Conservation (phyloP, 2,797 vertebrate species). For the Hemitrygon akajei region DNA sequence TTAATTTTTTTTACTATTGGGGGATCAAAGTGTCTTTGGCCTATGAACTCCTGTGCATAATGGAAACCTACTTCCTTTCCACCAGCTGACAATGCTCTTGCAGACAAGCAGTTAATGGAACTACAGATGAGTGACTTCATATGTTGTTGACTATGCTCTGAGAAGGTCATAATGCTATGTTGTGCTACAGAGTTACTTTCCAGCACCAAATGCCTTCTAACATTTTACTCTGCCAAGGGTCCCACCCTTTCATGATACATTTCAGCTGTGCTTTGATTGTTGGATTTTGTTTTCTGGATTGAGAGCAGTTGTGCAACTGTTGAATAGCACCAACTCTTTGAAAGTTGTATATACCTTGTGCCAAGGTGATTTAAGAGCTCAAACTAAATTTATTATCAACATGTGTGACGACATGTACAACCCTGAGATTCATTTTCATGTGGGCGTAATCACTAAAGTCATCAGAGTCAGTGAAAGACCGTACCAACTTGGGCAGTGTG, state of each 20-base stretch:
- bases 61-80: neutral
- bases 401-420: too few relatives aligned
- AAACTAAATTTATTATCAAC: too few relatives aligned
- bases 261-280: neutral
- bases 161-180: neutral
- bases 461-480: too few relatives aligned
- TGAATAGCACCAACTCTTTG: neutral
- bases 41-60: neutral
- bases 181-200: neutral
- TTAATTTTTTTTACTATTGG: neutral
- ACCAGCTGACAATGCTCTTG: neutral
- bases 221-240: neutral
- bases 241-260: conserved; percentile 16
- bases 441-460: too few relatives aligned
- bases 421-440: too few relatives aligned
- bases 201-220: conserved; percentile 2
- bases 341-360: neutral
- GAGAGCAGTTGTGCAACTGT: neutral
- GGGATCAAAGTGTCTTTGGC: neutral
- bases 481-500: too few relatives aligned
- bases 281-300: conserved; percentile 11
- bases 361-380: conserved; percentile 11
- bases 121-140: conserved; percentile 11
- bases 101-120: conserved; percentile 4
- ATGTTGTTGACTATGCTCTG: conserved; percentile 13